Base-by-base conservation (phyloP, 1,140 invertebrate genomes). In the Meloidogyne hapla region DNA sequence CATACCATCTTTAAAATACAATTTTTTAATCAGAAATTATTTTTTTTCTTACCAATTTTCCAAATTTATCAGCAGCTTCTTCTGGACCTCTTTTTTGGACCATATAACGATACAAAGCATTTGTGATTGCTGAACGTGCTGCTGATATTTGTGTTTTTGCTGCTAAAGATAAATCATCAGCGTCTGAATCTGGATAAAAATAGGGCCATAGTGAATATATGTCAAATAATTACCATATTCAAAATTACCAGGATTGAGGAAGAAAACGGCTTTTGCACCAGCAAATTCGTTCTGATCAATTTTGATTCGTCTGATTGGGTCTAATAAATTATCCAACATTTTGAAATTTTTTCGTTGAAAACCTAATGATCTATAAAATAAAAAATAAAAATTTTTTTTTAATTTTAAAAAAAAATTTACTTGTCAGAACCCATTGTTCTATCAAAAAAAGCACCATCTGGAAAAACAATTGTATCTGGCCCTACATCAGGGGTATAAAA, bases 341-440 rank as follows among this genome's bases (percentile, higher is more conserved):
- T 87, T 86, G 69, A 80, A 83, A 72, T 86, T 86, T 72, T 87
- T 86, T 45, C 84, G 78, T 65, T 87, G 85, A 69, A 87, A 87
- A 38, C 85, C 85, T 12, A 84, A 63, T 26, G 85, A 81, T 42
- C 84, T 86, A 56, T 28, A 86, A 80, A 38, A 21, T 18, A 12
- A 12, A 42, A 42, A 33, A 6, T 33, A 33, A 33, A 33, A n/a
- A n/a, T n/a, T n/a, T n/a, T n/a, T n/a, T n/a, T n/a, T n/a, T n/a
- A n/a, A 33, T 33, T 74, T 70, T 0, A 13, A 21, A n/a, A 2
- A 68, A 28, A 18, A 23, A 75, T 69, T 64, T 65, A 86, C 84
- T 79, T 79, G 23, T 76, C 78, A 23, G 82, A 79, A 40, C 86
- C 84, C 18, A 84, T 80, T 42, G 77, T 86, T 70, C 84, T 65